Evolutionary conservation across 30 jellyfish, hydroid and myxozoan species (phyloP), one percentile per base, ranked within the genome.

Genomic region (Pelagia noctiluca): DNA sequence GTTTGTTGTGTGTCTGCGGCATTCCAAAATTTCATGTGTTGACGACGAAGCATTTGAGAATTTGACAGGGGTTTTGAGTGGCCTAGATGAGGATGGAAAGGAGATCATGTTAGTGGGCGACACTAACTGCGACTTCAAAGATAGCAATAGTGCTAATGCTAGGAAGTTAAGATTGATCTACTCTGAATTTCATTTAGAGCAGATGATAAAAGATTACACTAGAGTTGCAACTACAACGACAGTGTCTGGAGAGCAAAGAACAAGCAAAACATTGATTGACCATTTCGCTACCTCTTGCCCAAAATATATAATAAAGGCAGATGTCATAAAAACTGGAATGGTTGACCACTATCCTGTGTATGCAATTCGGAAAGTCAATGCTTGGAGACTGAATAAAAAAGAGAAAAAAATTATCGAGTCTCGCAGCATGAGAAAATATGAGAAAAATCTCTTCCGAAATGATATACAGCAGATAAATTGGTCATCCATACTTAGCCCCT

Each of bases 401-500:
- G 21, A 60, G 11, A 54, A 23, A 57, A 57, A 54, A 50, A 8
- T 76, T 32, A 46, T 75, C 63, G 87, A 75, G 24, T 52, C 76
- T 29, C 84, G 63, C 24, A 57, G 36, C 30, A 3, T 75, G 75
- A 75, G 35, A 52, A 78, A 50, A 3, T 75, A 32, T 23, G 60
- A 50, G 36, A 75, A 75, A 47, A 26, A 21, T 13, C 63, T 30
- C 2, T 75, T 75, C 75, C 29, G 32, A 3, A 53, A 31, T 16
- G 76, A 75, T 77, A 5, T 53, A 3, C 60, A 24, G 35, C 78
- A 75, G 87, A 53, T 30, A 16, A 76, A 78, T 57, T 60, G 82
- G 89, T 69, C 37, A 78, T 12, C 71, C 50, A 61, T 78, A 50
- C 81, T 64, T 10, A n/a, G 60, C 19, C 71, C 89, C n/a, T 42